phyloP scores from a whole-genome alignment of 1,140 invertebrate genomes.

The Sesamia nonagrioides region DNA sequence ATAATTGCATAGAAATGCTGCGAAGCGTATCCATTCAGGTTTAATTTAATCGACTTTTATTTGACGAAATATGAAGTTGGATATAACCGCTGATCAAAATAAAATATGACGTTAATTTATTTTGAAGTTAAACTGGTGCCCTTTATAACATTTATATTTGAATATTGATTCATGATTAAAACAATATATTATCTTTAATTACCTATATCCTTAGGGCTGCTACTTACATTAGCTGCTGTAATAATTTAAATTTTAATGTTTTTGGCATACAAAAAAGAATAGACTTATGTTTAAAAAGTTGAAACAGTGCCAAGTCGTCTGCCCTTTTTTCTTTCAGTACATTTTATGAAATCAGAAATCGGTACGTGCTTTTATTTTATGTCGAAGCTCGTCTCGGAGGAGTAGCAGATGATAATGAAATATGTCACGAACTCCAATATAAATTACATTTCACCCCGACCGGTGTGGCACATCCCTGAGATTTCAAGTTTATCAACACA shows the following conservation, averaged over 20 bases:
- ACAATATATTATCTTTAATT: no score
- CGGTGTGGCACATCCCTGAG: conserved; percentile 15
- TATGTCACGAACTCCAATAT: conserved; percentile 32
- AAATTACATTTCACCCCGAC: conserved; percentile 27
- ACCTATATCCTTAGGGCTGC: no score
- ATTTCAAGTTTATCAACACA: conserved; percentile 23
- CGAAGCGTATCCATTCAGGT: conserved; percentile 3
- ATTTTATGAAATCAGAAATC: conserved; percentile 6
- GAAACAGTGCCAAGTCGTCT: neutral
- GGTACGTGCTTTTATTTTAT: conserved; percentile 17
- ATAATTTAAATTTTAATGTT: neutral
- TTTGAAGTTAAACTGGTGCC: no score
- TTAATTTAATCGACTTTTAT: neutral
- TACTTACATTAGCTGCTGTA: no score
- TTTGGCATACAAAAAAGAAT: neutral
- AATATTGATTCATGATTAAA: no score
- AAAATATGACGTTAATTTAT: no score
- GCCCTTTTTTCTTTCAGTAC: neutral
- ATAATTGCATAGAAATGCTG: neutral
- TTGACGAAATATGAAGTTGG: neutral
- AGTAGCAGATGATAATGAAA: conserved; percentile 26
- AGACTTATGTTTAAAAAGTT: neutral
- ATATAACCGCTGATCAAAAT: neutral
- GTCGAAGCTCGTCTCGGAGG: conserved; percentile 1
- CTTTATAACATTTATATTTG: no score